Percentiles rank a stretch among this genome's conserved stretches.
Evolutionary conservation across 1,140 invertebrate species (phyloP).

Genomic region (Gryon sp.): DNA sequence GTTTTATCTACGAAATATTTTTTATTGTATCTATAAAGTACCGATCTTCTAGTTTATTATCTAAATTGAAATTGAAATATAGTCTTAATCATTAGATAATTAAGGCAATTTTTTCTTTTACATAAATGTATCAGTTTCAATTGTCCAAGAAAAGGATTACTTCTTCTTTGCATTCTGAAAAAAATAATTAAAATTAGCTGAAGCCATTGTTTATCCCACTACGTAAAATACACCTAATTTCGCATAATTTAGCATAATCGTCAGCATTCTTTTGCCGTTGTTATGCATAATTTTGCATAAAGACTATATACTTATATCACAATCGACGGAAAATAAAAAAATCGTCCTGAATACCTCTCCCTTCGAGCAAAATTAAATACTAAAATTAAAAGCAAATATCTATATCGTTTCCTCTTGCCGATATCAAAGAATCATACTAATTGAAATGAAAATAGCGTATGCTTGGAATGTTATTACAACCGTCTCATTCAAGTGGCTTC

Average conservation of each 20-base stretch:
- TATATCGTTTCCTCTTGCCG: not conserved
- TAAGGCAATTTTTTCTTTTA: not conserved
- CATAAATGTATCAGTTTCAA: no score
- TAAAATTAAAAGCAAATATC: not conserved
- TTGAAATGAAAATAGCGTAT: not conserved
- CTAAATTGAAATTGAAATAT: not conserved
- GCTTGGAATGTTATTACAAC: not conserved
- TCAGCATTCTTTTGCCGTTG: conserved; percentile 30
- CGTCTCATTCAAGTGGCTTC: not conserved
- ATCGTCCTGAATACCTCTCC: conserved; percentile 27
- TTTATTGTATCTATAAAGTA: conserved; percentile 13
- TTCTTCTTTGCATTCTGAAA: conserved; percentile 11
- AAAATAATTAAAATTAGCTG: conserved; percentile 26
- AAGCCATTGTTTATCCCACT: conserved; percentile 47
- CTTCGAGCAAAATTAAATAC: not conserved
- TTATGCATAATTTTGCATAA: conserved; percentile 45
- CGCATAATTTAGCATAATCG: conserved; percentile 55
- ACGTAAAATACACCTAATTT: conserved; percentile 30
- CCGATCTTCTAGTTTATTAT: conserved; percentile 22
- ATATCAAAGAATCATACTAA: not conserved
- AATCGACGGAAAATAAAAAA: conserved; percentile 24
- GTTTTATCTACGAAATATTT: conserved; percentile 1
- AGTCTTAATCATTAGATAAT: not conserved
- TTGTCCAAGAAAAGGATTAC: not conserved
- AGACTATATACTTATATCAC: conserved; percentile 31